Conservation (phyloP, 2,888 invertebrate genomes). For the Xestia c-nigrum region DNA sequence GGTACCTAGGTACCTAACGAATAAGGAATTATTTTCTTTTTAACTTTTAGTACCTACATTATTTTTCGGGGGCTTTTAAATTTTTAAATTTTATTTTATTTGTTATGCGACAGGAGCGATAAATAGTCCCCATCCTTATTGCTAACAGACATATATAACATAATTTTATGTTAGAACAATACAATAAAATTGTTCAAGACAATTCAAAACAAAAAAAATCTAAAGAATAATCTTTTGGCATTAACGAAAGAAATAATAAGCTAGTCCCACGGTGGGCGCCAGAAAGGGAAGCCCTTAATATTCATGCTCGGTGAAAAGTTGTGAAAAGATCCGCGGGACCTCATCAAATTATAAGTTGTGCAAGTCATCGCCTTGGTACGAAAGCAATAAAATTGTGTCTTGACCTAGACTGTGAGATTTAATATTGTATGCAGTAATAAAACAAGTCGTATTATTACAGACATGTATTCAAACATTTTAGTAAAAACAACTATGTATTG, state of each 20-base stretch:
- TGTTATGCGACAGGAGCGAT: no score
- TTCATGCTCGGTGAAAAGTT: conserved; percentile 83
- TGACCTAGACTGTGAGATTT: background rate
- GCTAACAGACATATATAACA: background rate
- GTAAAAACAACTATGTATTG: no score
- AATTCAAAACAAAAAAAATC: conserved; percentile 16
- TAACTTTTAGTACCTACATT: no score
- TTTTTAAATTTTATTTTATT: no score
- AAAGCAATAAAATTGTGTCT: conserved; percentile 29
- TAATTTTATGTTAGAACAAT: no score
- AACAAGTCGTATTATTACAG: background rate
- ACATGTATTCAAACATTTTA: background rate
- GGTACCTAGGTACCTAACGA: no score
- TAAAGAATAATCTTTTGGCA: conserved; percentile 25
- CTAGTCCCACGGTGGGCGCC: conserved; percentile 79
- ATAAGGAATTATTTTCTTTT: no score
- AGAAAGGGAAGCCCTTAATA: conserved; percentile 81
- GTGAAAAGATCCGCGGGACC: conserved; percentile 75
- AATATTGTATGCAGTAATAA: background rate
- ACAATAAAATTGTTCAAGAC: background rate
- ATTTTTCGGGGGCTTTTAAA: no score
- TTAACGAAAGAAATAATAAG: conserved; percentile 57
- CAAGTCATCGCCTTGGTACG: conserved; percentile 70
- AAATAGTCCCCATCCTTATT: background rate
- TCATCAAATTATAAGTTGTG: conserved; percentile 84